Evolutionary conservation across 2,113 vertebrate species (phyloP).

Genomic region (Dasyurus viverrinus): DNA sequence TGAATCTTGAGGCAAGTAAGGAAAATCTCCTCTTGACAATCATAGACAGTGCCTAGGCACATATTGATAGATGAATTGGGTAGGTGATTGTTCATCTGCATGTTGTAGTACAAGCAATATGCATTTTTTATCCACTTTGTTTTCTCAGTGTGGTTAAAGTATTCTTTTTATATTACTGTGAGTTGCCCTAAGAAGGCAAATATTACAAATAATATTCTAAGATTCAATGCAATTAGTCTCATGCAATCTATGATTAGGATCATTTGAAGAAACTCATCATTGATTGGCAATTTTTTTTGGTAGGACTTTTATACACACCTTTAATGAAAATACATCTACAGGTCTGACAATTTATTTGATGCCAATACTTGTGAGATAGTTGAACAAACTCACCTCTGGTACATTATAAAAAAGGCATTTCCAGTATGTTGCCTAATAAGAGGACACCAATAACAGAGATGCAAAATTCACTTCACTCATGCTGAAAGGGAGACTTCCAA

Average conservation of each 20-base stretch:
- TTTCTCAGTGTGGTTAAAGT: background rate
- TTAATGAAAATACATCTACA: background rate
- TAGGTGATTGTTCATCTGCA: background rate
- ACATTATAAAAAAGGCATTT: background rate
- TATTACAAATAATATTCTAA: too few relatives aligned
- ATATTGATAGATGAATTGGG: background rate
- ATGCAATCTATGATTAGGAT: background rate
- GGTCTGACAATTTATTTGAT: background rate
- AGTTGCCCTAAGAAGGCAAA: background rate
- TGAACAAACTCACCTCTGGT: background rate
- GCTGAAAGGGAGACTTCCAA: background rate
- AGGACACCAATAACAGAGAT: background rate
- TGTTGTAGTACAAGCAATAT: background rate
- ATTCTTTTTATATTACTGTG: background rate
- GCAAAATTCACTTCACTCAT: background rate
- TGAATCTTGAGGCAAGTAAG: background rate
- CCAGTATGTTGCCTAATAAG: background rate
- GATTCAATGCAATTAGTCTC: background rate
- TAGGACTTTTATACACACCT: background rate
- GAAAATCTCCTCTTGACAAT: background rate
- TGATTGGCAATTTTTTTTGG: background rate
- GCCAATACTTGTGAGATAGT: background rate
- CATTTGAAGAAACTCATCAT: background rate
- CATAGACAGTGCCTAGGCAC: background rate
- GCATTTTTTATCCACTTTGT: background rate